Base-by-base conservation (phyloP, 2,888 invertebrate genomes). In the Scaptomyza polygonia region DNA sequence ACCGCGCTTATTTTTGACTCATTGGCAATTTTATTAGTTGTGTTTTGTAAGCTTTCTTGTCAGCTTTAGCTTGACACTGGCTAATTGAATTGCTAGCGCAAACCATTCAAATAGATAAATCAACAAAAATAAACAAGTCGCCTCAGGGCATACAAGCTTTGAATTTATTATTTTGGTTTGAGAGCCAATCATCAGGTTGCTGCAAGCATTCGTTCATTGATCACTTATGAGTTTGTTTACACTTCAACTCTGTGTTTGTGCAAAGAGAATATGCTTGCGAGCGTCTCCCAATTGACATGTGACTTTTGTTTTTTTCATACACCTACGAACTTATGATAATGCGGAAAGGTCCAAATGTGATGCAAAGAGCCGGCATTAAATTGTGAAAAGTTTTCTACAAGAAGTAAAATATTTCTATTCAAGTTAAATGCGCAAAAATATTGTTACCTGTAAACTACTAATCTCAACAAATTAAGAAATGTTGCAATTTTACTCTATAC, bases 181-280 rank as follows among this genome's bases (percentile, higher is more conserved):
- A 55, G 63, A 58, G 72, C 51, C 53, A n/a, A n/a, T n/a, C n/a
- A n/a, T n/a, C n/a, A n/a, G n/a, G n/a, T n/a, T n/a, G n/a, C n/a
- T n/a, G n/a, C n/a, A n/a, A n/a, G n/a, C n/a, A n/a, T n/a, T n/a
- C n/a, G 64, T 58, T 65, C 57, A 66, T 61, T 57, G 61, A 70
- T 57, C 71, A 71, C 67, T 73, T 56, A 48, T 62, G 40, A 36
- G 67, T 75, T 74, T 74, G 73, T 74, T 74, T 75, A 75, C 73
- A 75, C 63, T 62, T 71, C 47, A 57, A 51, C 55, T 34, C 51
- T 16, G n/a, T 30, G 47, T 9, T 8, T 32, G 18, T 21, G n/a
- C 21, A 21, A 21, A 21, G 21, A 21, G 21, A 9, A n/a, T 30
- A 55, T 53, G 75, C 30, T 75, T 61, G 54, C 54, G 45, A 75